A percentile compares a stretch with the other conserved stretches of the same genome.
Evolutionary conservation across 2,888 invertebrate species (phyloP).

Genomic region (Leptinotarsa juncta): DNA sequence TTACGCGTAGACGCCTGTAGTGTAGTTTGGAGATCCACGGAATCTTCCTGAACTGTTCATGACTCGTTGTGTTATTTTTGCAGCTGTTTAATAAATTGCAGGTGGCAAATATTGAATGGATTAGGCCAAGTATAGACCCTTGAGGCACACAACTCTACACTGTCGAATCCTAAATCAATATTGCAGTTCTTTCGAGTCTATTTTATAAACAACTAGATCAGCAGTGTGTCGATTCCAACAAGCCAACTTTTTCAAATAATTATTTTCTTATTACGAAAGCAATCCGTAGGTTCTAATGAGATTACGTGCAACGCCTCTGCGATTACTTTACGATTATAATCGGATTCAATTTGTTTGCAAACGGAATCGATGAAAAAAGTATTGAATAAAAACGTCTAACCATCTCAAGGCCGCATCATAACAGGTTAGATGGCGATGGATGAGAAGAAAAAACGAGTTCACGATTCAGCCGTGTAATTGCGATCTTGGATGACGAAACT

Average conservation of each 20-base stretch:
- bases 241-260: background rate
- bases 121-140: too few relatives aligned
- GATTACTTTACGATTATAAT: constrained; percentile 9
- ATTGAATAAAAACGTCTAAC: constrained; percentile 1
- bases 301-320: constrained; percentile 19
- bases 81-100: too few relatives aligned
- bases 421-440: background rate
- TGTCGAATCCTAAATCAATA: too few relatives aligned
- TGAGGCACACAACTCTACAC: too few relatives aligned
- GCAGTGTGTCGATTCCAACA: background rate
- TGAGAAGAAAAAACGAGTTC: background rate
- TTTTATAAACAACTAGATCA: background rate
- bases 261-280: constrained; percentile 7
- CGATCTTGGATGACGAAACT: background rate
- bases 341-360: constrained; percentile 16
- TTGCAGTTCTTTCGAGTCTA: background rate
- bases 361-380: constrained; percentile 11
- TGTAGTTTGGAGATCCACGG: too few relatives aligned
- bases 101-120: too few relatives aligned
- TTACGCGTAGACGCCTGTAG: too few relatives aligned
- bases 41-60: too few relatives aligned
- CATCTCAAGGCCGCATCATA: constrained; percentile 6
- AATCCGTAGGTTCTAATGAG: constrained; percentile 16
- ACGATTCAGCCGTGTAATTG: constrained; percentile 1
- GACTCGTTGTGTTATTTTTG: too few relatives aligned